Evolutionary conservation across 2,797 vertebrate species (phyloP), one percentile per base, ranked within the genome.

Genomic region (Tangara arthus): DNA sequence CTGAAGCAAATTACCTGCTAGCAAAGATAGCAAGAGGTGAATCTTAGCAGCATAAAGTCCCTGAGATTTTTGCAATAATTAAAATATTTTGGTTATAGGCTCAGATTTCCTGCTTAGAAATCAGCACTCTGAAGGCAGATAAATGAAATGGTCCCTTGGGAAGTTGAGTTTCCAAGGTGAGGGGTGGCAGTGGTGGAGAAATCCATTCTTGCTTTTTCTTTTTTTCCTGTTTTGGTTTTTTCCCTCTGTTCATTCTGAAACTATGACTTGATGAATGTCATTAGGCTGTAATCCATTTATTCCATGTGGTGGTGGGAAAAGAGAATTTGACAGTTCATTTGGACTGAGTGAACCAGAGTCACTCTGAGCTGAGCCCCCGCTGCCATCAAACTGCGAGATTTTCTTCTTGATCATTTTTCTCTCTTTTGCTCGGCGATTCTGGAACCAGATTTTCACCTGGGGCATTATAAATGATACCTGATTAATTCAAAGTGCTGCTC

Each of bases 381-480:
- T 99, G 95, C 98, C 99, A 73, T 99, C 99, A 46, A 98, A 99
- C 97, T 99, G 98, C 16, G 98, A 99, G 96, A 99, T 95, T 97
- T 99, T 99, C 98, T 99, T 99, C 97, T 99, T 99, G 76, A 99
- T 98, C 94, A 99, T 96, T 92, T 99, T 99, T 90, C 99, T 98
- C 91, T 99, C 99, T 93, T 99, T 99, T 10, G 99, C 99, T 90
- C 99, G 97, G 89, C 98, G 99, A 94, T 99, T 99, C 97, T 99
- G 99, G 96, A 99, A 99, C 99, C 99, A 99, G 82, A 99, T 99
- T 97, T 99, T 99, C 71, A 99, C 99, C 99, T 99, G 97, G 46
- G 73, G 88, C 11, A 8, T 91, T 76, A 57, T 0, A 87, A 93
- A 85, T 35, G 14, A 27, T 26, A 69, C 4, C 30, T 47, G 34